Evolutionary conservation across 2,797 vertebrate genomes (phyloP).

Genomic region (Eutrigla gurnardus): DNA sequence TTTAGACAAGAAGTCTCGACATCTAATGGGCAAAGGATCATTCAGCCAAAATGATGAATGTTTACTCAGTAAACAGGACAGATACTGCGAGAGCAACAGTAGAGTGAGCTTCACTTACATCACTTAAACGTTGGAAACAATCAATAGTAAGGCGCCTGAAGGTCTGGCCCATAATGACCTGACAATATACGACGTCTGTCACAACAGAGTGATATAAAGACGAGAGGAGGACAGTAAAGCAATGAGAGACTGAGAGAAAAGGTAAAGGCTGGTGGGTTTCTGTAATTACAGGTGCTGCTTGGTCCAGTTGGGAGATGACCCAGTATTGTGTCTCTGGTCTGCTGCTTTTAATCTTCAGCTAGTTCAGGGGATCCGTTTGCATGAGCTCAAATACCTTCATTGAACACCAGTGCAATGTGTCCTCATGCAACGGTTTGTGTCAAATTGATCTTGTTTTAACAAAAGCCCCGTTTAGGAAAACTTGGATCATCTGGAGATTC

Average conservation of each 20-base stretch:
- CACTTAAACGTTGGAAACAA: slow-evolving; percentile 1
- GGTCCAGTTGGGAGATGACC: neutral
- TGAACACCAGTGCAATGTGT: too few relatives aligned
- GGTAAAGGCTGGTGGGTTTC: neutral
- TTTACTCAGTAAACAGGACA: neutral
- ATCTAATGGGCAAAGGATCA: too few relatives aligned
- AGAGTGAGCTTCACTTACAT: neutral
- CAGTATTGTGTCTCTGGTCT: neutral
- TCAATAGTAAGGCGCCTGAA: slow-evolving; percentile 5
- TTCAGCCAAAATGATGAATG: too few relatives aligned
- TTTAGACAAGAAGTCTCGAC: too few relatives aligned
- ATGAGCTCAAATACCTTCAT: neutral
- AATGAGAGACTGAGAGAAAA: neutral
- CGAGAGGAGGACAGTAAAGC: too few relatives aligned
- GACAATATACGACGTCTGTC: neutral
- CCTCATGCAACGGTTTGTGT: too few relatives aligned
- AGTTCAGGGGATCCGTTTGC: neutral
- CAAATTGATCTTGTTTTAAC: too few relatives aligned
- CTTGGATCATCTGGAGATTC: too few relatives aligned
- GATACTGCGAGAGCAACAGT: neutral
- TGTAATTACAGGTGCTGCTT: neutral
- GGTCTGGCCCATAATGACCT: neutral
- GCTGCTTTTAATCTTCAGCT: neutral
- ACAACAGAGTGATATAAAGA: neutral
- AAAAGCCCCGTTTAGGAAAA: too few relatives aligned